Evolutionary conservation across 2,888 invertebrate species (phyloP), one percentile per base, ranked within the genome.

Genomic region (Cataglyphis rosenhaueri): DNA sequence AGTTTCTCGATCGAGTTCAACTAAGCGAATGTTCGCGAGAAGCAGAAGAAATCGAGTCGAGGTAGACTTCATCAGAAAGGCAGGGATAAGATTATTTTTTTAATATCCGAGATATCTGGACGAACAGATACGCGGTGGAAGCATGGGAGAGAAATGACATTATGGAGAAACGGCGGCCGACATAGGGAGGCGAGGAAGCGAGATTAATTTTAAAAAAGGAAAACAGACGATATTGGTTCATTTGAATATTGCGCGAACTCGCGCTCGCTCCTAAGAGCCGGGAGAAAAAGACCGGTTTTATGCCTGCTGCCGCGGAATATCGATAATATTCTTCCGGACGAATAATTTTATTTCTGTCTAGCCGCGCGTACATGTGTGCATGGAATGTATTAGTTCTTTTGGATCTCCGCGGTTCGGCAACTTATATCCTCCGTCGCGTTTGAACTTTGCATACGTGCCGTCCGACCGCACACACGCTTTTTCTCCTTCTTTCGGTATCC

Each of bases 321-420:
- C 91, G 90, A 93, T 93, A 92, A 92, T 92, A 91, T 91, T 86
- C 87, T 88, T 90, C 87, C 90, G 87, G 90, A 87, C 88, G 92
- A 92, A 92, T 92, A 92, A 92, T 92, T 92, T 92, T 91, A 92
- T 92, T 90, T 91, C 91, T 87, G 85, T 85, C 87, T 86, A 84
- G 55, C 71, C 32, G n/a, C n/a, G n/a, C 18, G 6, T 48, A 6
- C 18, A 1, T 48, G 48, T 48, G 1, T 48, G 6, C 18, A 6
- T 2, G 55, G 88, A 88, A 91, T 91, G 90, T 92, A 92, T 92
- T 90, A 91, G 89, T 87, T 88, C 89, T 74, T 87, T 68, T 68
- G 48, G 76, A 68, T 55, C 18, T n/a, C 85, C 84, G 83, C 81
- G 85, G 87, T 84, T 86, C 84, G 84, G 82, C 74, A 85, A 89